These are phyloP conservation scores for Piscicola geometra DNA, from an alignment of 2,888 invertebrate species.

Conservation along the genomic window DNA sequence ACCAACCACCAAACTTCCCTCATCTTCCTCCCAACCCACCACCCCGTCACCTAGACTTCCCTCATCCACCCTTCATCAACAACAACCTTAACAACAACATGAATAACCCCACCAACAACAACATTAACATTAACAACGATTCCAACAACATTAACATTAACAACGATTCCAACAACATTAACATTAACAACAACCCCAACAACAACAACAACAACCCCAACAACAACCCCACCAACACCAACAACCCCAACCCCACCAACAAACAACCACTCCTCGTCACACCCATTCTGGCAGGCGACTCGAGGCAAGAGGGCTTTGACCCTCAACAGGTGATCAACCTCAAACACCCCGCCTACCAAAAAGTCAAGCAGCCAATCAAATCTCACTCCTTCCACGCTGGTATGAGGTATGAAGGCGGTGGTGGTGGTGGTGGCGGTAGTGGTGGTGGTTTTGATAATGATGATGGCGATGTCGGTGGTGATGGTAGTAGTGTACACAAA, in stretches of 20 bases:
- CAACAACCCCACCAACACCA: neutral
- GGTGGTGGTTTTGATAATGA: constrained; percentile 1
- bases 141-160: neutral
- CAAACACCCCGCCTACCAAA: neutral
- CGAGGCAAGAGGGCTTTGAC: neutral
- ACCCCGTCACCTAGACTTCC: too few relatives aligned
- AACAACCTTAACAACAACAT: too few relatives aligned
- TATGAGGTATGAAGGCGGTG: neutral
- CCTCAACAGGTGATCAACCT: neutral
- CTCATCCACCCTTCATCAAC: too few relatives aligned
- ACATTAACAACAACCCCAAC: constrained; percentile 1
- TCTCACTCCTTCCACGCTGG: neutral
- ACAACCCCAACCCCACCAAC: neutral
- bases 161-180: neutral
- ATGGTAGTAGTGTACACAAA: neutral
- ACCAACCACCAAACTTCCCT: neutral
- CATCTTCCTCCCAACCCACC: too few relatives aligned
- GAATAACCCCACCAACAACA: too few relatives aligned
- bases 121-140: neutral
- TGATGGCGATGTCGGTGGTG: neutral
- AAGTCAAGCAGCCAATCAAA: neutral
- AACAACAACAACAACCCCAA: constrained; percentile 4
- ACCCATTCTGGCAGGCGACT: neutral
- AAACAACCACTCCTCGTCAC: neutral
- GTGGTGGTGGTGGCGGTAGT: neutral